phyloP scores from a whole-genome alignment of 2,797 vertebrate genomes.

The Salmo trutta region DNA sequence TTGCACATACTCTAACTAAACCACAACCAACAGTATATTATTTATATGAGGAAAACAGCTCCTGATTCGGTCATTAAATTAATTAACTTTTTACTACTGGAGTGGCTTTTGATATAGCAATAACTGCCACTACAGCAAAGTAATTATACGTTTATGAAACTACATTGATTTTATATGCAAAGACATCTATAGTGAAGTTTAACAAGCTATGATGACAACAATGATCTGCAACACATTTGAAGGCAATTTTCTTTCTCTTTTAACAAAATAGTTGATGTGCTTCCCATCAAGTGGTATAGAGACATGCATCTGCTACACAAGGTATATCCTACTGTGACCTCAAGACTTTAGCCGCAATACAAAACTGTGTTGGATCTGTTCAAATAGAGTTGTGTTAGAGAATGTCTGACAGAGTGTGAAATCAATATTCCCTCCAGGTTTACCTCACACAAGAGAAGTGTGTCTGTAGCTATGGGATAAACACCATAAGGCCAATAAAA shows the following conservation, averaged over 20 bases:
- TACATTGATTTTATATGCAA: not conserved
- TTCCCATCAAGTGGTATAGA: not conserved
- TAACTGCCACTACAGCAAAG: not conserved
- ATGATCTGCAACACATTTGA: not conserved
- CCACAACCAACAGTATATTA: not conserved
- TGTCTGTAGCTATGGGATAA: conserved; percentile 37
- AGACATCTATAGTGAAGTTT: not conserved
- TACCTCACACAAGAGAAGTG: conserved; percentile 25
- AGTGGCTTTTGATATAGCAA: not conserved
- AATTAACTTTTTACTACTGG: too few species aligned
- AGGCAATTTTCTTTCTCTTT: not conserved
- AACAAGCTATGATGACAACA: too few species aligned
- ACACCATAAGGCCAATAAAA: conserved; percentile 49
- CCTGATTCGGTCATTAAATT: not conserved
- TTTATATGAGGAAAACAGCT: not conserved
- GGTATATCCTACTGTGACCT: not conserved
- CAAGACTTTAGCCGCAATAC: not conserved
- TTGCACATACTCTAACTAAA: not conserved
- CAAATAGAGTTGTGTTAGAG: not conserved
- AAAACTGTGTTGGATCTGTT: not conserved
- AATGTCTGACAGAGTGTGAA: not conserved
- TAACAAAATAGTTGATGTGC: not conserved
- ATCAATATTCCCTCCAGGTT: conserved; percentile 31
- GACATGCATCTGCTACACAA: not conserved
- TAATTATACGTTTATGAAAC: not conserved